phyloP scores from a whole-genome alignment of 2,888 invertebrate species.

The Incurvaria masculella region DNA sequence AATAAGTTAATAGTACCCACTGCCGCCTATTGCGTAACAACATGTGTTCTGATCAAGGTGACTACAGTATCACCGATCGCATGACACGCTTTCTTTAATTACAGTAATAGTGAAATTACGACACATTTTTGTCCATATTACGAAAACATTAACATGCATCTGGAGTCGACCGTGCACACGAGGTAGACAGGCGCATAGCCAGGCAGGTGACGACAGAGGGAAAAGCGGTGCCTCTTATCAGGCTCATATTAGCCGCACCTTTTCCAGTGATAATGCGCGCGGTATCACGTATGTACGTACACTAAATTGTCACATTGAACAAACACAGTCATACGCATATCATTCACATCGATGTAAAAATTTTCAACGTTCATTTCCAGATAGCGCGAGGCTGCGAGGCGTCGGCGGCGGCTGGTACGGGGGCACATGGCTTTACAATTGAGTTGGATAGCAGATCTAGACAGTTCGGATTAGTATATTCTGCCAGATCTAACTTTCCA shows the following conservation, averaged over 20 bases:
- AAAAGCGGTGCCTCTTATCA: slow-evolving; percentile 49
- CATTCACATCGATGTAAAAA: slow-evolving; percentile 1
- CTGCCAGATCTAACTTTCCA: slow-evolving; percentile 61
- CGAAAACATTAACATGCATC: no score
- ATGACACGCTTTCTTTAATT: no score
- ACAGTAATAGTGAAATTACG: no score
- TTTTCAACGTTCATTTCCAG: slow-evolving; percentile 8
- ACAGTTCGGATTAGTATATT: slow-evolving; percentile 39
- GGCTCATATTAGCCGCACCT: slow-evolving; percentile 49
- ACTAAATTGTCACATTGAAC: slow-evolving; percentile 36
- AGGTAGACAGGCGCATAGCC: background rate
- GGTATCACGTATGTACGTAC: slow-evolving; percentile 32
- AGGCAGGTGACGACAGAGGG: slow-evolving; percentile 34
- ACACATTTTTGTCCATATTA: no score
- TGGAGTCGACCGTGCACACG: background rate
- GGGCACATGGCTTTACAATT: slow-evolving; percentile 36
- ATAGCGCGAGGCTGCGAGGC: slow-evolving; percentile 7
- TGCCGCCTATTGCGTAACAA: background rate
- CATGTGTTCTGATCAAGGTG: background rate
- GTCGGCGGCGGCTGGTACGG: background rate
- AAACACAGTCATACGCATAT: slow-evolving; percentile 19
- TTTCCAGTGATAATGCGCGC: slow-evolving; percentile 45
- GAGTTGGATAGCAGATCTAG: slow-evolving; percentile 59
- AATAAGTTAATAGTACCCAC: no score
- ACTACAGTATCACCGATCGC: no score